These are phyloP conservation scores for Eupithecia tripunctaria DNA, from an alignment of 2,888 invertebrate genomes.

Conservation along the genomic window DNA sequence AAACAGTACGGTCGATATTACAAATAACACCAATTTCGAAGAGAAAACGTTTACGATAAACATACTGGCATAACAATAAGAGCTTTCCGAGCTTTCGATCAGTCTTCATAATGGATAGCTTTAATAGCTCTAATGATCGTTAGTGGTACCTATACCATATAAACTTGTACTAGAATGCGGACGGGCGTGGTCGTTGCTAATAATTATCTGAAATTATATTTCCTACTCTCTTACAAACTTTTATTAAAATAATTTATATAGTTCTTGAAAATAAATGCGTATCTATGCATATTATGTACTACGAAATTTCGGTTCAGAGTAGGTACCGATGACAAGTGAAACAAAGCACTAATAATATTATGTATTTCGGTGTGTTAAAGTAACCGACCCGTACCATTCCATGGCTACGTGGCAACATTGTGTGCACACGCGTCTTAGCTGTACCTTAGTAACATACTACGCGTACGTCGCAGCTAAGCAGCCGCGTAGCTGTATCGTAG, in stretches of 20 bases:
- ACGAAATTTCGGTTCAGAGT: not conserved
- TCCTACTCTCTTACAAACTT: constrained; percentile 55
- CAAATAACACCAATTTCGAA: constrained; percentile 28
- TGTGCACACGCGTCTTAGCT: not conserved
- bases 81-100: constrained; percentile 67
- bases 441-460: not conserved
- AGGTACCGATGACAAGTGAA: not conserved
- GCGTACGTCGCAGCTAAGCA: not conserved
- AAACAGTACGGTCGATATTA: constrained; percentile 22
- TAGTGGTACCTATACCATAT: constrained; percentile 56
- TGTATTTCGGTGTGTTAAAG: too few species aligned
- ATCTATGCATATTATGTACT: not conserved
- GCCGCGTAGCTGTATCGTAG: not conserved
- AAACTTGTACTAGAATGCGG: constrained; percentile 68
- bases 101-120: constrained; percentile 66
- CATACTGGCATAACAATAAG: constrained; percentile 61
- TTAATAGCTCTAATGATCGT: constrained; percentile 65
- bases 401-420: not conserved
- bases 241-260: too few species aligned
- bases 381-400: not conserved
- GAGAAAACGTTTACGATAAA: constrained; percentile 46
- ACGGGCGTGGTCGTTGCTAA: constrained; percentile 62
- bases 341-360: not conserved
- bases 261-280: not conserved
- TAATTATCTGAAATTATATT: constrained; percentile 61